Percentiles rank a stretch among this genome's conserved stretches.
These are phyloP conservation scores for Elephas maximus DNA, from an alignment of 2,113 vertebrate species.

Conservation along the genomic window DNA sequence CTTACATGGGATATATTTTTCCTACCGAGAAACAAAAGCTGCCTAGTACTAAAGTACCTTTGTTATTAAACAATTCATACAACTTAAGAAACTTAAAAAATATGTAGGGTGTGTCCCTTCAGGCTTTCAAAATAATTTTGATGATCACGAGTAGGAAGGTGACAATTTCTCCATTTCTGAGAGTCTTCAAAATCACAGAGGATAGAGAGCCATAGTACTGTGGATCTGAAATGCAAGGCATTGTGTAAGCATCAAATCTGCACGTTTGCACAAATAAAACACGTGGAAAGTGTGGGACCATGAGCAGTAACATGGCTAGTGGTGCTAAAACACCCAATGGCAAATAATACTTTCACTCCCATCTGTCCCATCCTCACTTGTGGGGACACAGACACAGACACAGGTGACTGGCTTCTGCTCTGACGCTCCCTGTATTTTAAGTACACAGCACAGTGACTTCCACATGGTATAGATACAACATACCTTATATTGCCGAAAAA, in stretches of 20 bases:
- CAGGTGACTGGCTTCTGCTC: neutral
- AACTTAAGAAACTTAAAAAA: neutral
- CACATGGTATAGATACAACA: accelerated
- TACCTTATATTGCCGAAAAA: neutral
- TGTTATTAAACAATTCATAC: neutral
- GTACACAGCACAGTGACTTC: neutral
- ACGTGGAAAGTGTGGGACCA: no score
- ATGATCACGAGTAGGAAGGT: neutral
- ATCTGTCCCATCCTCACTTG: neutral
- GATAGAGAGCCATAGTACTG: neutral
- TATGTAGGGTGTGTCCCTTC: neutral
- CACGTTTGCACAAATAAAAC: neutral
- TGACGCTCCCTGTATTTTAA: accelerated
- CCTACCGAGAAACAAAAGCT: neutral
- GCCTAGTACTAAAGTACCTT: neutral
- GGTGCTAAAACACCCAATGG: accelerated
- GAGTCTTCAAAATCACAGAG: neutral
- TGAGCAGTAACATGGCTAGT: neutral
- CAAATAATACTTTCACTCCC: accelerated
- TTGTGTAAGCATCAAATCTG: accelerated
- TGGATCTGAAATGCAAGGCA: neutral
- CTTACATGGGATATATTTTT: conserved; percentile 3
- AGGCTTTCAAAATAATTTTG: neutral
- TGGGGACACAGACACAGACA: neutral
- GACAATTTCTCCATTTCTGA: neutral